phyloP scores from a whole-genome alignment of 1,140 invertebrate species.

The Drosophila triauraria region DNA sequence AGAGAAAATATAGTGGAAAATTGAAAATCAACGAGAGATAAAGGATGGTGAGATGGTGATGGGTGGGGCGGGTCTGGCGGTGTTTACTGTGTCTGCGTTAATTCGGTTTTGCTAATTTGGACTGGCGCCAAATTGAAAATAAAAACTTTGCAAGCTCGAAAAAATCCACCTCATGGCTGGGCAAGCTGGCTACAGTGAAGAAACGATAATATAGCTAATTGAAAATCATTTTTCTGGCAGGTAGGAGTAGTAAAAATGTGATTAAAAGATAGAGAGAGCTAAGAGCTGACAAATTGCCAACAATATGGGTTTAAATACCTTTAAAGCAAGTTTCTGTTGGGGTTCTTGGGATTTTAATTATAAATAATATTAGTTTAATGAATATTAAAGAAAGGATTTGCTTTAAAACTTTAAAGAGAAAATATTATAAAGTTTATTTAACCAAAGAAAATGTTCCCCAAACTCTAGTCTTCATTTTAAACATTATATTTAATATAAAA shows the following conservation, averaged over 20 bases:
- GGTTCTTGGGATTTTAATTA: no score
- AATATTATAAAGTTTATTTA: neutral
- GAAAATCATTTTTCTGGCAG: neutral
- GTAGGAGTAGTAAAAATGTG: neutral
- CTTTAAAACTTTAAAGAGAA: neutral
- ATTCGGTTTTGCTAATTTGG: constrained; percentile 79
- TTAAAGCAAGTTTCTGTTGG: no score
- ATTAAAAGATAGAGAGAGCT: neutral
- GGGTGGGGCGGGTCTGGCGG: neutral
- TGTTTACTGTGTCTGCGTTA: constrained; percentile 51
- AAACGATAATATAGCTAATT: constrained; percentile 47
- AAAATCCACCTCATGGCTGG: constrained; percentile 16
- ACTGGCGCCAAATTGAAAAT: constrained; percentile 68
- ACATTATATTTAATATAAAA: neutral
- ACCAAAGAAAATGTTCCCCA: neutral
- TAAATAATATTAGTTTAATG: no score
- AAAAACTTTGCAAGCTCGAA: constrained; percentile 62
- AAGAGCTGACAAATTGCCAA: neutral
- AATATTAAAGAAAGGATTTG: no score
- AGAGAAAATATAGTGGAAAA: constrained; percentile 61
- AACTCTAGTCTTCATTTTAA: no score
- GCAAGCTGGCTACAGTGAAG: constrained; percentile 57
- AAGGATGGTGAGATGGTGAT: constrained; percentile 12
- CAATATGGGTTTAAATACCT: neutral
- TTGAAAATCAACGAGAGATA: constrained; percentile 70